Evolutionary conservation across 1,140 invertebrate species (phyloP).

Genomic region (Aphis gossypii): DNA sequence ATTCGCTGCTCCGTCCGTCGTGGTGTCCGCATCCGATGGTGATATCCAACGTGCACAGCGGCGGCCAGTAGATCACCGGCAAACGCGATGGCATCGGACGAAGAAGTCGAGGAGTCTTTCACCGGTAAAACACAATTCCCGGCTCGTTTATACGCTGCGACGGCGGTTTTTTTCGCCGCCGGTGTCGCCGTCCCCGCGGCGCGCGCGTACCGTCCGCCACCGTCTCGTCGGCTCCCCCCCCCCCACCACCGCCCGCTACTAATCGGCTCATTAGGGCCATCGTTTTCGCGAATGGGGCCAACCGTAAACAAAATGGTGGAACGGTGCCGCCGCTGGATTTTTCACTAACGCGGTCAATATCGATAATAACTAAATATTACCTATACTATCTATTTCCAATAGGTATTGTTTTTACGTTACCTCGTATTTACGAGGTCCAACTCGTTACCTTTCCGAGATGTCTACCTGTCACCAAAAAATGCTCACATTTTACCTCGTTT

Average conservation of each 20-base stretch:
- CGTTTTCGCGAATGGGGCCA: constrained; percentile 57
- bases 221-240: neutral
- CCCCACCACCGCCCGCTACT: neutral
- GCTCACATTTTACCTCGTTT: neutral
- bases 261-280: constrained; percentile 53
- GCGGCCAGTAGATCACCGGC: constrained; percentile 47
- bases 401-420: neutral
- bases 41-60: constrained; percentile 46
- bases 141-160: neutral
- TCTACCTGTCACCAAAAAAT: neutral
- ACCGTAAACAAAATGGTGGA: constrained; percentile 57
- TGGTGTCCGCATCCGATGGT: constrained; percentile 36
- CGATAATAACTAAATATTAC: neutral
- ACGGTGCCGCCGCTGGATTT: neutral
- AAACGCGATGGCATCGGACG: constrained; percentile 75
- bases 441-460: neutral
- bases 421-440: neutral
- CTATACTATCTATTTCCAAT: neutral
- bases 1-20: neutral
- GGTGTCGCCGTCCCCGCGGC: neutral
- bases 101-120: constrained; percentile 78
- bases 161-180: neutral
- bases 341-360: neutral
- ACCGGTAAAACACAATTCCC: constrained; percentile 71
- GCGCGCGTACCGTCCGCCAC: neutral